Evolutionary conservation across 2,113 vertebrate species (phyloP).

Genomic region (Cyprinodon variegatus): DNA sequence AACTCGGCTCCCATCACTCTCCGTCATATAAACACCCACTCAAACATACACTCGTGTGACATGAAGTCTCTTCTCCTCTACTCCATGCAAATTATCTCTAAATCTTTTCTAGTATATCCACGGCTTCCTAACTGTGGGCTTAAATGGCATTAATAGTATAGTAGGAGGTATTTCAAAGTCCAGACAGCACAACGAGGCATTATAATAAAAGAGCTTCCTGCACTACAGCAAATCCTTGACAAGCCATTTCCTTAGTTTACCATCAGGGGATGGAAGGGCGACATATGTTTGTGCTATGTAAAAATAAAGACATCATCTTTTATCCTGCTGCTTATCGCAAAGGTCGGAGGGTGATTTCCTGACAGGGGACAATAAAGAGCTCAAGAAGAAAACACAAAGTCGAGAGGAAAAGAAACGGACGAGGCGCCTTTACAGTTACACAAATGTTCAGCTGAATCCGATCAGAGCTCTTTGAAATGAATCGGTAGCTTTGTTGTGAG

Average conservation of each 20-base stretch:
- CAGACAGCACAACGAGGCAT: not conserved
- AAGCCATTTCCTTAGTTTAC: constrained; percentile 3
- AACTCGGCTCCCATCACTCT: constrained; percentile 45
- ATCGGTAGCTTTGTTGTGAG: constrained; percentile 29
- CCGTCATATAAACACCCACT: constrained; percentile 31
- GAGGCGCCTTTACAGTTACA: not conserved
- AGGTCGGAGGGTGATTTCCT: constrained; percentile 3
- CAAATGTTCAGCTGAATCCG: constrained; percentile 6
- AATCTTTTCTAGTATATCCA: constrained; percentile 8
- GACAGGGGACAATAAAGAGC: constrained; percentile 8
- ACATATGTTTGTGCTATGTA: not conserved
- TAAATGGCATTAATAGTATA: constrained; percentile 8
- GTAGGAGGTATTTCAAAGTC: constrained; percentile 14
- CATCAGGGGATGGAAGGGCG: constrained; percentile 1
- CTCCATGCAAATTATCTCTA: constrained; percentile 12
- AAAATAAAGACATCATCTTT: not conserved
- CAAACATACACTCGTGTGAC: constrained; percentile 17
- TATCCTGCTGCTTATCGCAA: not conserved
- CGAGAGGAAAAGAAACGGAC: constrained; percentile 3
- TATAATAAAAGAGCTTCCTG: not conserved
- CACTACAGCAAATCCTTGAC: not conserved
- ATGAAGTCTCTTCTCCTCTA: not conserved
- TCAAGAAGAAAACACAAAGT: not conserved
- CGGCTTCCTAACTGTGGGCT: not conserved
- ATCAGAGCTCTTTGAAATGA: constrained; percentile 35